Base-by-base conservation (phyloP, 2,888 invertebrate species). In the Taenaris catops region DNA sequence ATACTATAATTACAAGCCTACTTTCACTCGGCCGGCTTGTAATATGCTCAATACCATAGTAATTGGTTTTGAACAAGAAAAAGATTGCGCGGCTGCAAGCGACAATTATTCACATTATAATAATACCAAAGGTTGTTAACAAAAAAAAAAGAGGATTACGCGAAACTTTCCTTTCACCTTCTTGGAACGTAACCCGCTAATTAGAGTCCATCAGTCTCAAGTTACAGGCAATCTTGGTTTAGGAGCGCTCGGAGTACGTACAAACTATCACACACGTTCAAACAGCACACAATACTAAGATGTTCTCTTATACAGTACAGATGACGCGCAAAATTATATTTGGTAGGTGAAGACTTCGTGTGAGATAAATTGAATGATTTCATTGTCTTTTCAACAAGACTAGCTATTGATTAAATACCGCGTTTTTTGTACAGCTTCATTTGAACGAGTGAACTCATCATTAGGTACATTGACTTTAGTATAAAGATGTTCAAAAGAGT, bases 81-180 rank as follows among this genome's bases (percentile, higher is more conserved):
- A 53, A 49, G 47, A 54, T 53, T 53, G 52, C 53, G 58, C 55
- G 48, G 51, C 53, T 56, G 55, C 55, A 59, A 58, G 48, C 51
- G 41, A 53, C 75, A 78, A 78, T 75, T 66, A 68, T 70, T 63
- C 58, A 59, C 62, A 66, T 69, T 68, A 70, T 67, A 65, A n/a
- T n/a, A n/a, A 63, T 67, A 59, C 66, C 63, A 61, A 65, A 64
- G 59, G 55, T 58, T 55, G 61, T 57, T 52, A 57, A 58, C n/a
- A 46, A 62, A 23, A 34, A 42, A 64, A 72, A 72, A 76, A 63
- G 49, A 61, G 57, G 62, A 71, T 58, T 64, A 69, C 58, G 61
- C 58, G 40, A 63, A 55, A 61, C 60, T 66, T 59, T 69, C 74
- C 63, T 73, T 78, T 75, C 64, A 64, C 60, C 66, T 64, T 67